A percentile compares a stretch with the other conserved stretches of the same genome.
Conservation (phyloP, 2,113 vertebrate species). For the Illadopsis cleaveri region DNA sequence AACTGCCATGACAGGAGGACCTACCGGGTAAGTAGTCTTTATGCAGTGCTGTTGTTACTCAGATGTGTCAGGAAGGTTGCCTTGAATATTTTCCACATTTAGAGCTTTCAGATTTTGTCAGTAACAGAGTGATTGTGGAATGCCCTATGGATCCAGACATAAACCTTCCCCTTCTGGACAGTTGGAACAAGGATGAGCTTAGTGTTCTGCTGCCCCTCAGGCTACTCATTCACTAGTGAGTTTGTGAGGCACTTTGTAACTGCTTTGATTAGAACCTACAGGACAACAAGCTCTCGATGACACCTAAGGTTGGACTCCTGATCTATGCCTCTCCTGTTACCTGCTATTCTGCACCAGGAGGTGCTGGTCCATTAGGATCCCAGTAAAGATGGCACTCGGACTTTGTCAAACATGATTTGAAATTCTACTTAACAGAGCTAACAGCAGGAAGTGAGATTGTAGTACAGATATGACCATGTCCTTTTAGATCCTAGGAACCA, state of each 20-base stretch:
- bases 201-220: not conserved
- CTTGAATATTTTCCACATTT: not conserved
- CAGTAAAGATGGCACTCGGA: not conserved
- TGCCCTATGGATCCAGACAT: not conserved
- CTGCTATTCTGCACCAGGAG: not conserved
- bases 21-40: constrained; percentile 44
- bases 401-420: not conserved
- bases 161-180: not conserved
- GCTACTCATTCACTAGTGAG: not conserved
- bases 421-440: not conserved
- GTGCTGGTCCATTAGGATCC: not conserved
- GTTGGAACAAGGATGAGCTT: not conserved
- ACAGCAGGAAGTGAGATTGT: not conserved
- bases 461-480: not conserved
- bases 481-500: not conserved
- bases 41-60: not conserved
- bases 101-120: not conserved
- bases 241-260: not conserved
- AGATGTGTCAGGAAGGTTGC: not conserved
- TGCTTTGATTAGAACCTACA: not conserved
- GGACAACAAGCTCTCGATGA: not conserved
- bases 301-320: not conserved
- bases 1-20: constrained; percentile 64
- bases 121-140: not conserved
- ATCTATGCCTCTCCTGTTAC: not conserved